These are phyloP conservation scores for Nyleta sp. DNA, from an alignment of 2,888 invertebrate species.

Conservation along the genomic window DNA sequence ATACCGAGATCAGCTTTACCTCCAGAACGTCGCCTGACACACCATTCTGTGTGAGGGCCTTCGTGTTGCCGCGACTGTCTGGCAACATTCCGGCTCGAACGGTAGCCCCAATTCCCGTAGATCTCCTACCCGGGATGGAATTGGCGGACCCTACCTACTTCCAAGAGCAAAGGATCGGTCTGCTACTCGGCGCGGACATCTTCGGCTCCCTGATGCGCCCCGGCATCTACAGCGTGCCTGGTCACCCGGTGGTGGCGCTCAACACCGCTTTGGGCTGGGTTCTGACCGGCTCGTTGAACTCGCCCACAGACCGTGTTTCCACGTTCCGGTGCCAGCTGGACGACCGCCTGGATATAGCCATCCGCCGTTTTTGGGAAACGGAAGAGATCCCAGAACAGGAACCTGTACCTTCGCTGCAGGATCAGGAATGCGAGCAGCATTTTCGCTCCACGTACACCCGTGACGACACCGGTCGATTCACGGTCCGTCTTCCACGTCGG, in stretches of 20 bases:
- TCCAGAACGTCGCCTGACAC: background rate
- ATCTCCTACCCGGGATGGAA: background rate
- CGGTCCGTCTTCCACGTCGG: background rate
- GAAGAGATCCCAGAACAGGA: background rate
- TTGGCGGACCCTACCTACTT: constrained; percentile 10
- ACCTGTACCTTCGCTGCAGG: background rate
- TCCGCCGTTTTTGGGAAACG: background rate
- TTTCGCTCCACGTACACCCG: background rate
- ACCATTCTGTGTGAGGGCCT: background rate
- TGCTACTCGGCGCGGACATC: constrained; percentile 4
- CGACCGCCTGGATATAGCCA: background rate
- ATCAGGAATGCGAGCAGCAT: background rate
- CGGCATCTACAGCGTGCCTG: background rate
- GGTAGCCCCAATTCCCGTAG: background rate
- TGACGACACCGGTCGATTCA: constrained; percentile 10
- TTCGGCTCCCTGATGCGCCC: constrained; percentile 1
- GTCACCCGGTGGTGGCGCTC: background rate
- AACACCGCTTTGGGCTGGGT: constrained; percentile 13
- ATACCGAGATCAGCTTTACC: background rate
- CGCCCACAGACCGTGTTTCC: background rate
- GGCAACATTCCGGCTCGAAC: background rate
- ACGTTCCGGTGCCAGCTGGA: background rate
- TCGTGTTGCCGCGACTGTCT: background rate
- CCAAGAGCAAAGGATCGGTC: background rate
- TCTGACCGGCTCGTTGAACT: background rate